phyloP scores from a whole-genome alignment of 2,797 vertebrate genomes.

The Trichosurus vulpecula region DNA sequence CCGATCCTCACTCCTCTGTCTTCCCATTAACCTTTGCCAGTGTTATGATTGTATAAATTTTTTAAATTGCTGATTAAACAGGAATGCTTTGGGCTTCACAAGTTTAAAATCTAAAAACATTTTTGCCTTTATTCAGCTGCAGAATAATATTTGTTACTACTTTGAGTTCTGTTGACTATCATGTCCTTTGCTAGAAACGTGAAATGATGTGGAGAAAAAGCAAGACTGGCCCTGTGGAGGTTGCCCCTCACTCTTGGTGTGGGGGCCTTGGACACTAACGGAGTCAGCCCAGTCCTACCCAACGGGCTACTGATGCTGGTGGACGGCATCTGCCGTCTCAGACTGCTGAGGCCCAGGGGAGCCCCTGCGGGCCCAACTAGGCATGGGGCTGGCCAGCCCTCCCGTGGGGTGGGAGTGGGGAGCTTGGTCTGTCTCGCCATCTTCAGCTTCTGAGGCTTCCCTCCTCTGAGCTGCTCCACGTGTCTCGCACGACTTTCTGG shows the following conservation, averaged over 20 bases:
- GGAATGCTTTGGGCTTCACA: constrained; percentile 86
- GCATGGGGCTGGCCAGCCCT: too few species aligned
- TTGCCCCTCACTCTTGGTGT: too few species aligned
- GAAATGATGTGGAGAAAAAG: constrained; percentile 82
- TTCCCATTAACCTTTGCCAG: constrained; percentile 87
- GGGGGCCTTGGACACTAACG: too few species aligned
- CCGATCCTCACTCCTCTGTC: constrained; percentile 82
- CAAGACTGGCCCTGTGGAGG: constrained; percentile 78
- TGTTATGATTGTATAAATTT: constrained; percentile 84
- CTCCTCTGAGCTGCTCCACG: too few species aligned
- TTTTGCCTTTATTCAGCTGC: constrained; percentile 83
- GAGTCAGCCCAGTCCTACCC: too few species aligned
- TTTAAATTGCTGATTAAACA: constrained; percentile 84
- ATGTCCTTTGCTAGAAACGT: constrained; percentile 83
- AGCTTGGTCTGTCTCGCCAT: too few species aligned
- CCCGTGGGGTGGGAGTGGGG: too few species aligned
- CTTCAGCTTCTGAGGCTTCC: too few species aligned
- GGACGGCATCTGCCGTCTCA: too few species aligned
- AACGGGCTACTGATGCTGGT: too few species aligned
- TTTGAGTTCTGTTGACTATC: constrained; percentile 81
- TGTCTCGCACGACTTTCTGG: not conserved
- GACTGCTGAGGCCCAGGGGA: too few species aligned
- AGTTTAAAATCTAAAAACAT: constrained; percentile 78
- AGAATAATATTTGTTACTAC: constrained; percentile 81
- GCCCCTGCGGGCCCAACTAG: too few species aligned